These are phyloP conservation scores for Scaptomyza montana DNA, from an alignment of 1,140 invertebrate species.

Conservation along the genomic window DNA sequence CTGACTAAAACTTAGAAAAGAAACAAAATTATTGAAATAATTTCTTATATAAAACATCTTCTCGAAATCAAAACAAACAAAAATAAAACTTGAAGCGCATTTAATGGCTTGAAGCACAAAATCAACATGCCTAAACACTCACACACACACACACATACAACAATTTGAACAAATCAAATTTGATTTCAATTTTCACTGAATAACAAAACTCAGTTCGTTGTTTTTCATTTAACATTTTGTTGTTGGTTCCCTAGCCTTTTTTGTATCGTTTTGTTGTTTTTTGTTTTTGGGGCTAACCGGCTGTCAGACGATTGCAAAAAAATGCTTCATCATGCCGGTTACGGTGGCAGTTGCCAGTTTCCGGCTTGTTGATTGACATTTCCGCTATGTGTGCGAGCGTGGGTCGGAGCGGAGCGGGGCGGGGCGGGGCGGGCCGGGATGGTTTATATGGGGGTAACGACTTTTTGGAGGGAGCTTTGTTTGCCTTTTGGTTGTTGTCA, in stretches of 20 bases:
- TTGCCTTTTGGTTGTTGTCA: conserved; percentile 14
- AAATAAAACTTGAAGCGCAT: no score
- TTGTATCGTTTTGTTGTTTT: background rate
- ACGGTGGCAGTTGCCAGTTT: conserved; percentile 66
- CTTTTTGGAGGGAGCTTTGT: background rate
- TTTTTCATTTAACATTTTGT: background rate
- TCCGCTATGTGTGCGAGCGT: conserved; percentile 34
- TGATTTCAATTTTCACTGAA: background rate
- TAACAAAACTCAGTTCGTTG: background rate
- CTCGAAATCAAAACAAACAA: no score
- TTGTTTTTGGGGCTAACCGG: conserved; percentile 10
- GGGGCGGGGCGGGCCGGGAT: background rate
- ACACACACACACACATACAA: background rate
- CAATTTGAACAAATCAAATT: background rate
- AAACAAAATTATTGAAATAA: no score
- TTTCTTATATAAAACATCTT: no score
- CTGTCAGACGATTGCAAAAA: conserved; percentile 26
- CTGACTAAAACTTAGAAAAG: no score
- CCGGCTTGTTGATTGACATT: conserved; percentile 79
- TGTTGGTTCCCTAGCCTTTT: no score
- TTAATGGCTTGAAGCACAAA: no score
- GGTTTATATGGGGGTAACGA: background rate
- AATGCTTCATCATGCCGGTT: conserved; percentile 65
- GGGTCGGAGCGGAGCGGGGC: background rate
- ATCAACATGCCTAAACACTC: background rate